phyloP scores from a whole-genome alignment of 1,140 invertebrate species.

The Condylostylus longicornis region DNA sequence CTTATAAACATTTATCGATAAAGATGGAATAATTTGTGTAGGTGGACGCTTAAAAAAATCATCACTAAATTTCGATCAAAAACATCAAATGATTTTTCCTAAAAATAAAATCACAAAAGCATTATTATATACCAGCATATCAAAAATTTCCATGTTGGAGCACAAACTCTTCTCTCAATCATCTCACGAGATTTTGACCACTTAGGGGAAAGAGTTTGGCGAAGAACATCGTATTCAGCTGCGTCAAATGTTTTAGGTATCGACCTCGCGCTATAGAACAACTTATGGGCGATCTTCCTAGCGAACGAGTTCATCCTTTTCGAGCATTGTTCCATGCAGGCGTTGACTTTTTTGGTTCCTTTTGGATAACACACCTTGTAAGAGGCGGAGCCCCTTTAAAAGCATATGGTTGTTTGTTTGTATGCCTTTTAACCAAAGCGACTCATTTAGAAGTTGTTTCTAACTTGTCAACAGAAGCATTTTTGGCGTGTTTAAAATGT shows the following conservation, averaged over 20 bases:
- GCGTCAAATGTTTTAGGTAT: conserved; percentile 21
- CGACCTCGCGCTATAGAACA: conserved; percentile 13
- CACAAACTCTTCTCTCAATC: conserved; percentile 15
- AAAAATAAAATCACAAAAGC: conserved; percentile 20
- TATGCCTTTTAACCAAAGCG: conserved; percentile 16
- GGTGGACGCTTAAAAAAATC: conserved; percentile 27
- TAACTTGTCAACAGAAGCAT: conserved; percentile 16
- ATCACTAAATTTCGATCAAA: conserved; percentile 16
- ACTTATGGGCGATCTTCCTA: conserved; percentile 24
- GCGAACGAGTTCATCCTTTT: conserved; percentile 6
- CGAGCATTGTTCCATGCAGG: conserved; percentile 16
- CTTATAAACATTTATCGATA: conserved; percentile 25
- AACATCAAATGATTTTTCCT: conserved; percentile 31
- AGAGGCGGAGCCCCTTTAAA: conserved; percentile 1
- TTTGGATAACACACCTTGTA: conserved; percentile 8
- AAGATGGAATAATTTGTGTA: conserved; percentile 26
- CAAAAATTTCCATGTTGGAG: conserved; percentile 22
- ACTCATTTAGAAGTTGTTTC: conserved; percentile 21
- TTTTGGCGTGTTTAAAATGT: conserved; percentile 15
- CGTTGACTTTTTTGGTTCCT: conserved; percentile 26
- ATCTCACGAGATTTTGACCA: conserved; percentile 17
- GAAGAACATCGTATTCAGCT: conserved; percentile 14
- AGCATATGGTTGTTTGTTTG: conserved; percentile 13
- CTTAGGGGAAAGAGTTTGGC: conserved; percentile 15
- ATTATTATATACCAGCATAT: conserved; percentile 24